Conservation (phyloP, 2,888 invertebrate genomes). For the Amaurobius ferox region DNA sequence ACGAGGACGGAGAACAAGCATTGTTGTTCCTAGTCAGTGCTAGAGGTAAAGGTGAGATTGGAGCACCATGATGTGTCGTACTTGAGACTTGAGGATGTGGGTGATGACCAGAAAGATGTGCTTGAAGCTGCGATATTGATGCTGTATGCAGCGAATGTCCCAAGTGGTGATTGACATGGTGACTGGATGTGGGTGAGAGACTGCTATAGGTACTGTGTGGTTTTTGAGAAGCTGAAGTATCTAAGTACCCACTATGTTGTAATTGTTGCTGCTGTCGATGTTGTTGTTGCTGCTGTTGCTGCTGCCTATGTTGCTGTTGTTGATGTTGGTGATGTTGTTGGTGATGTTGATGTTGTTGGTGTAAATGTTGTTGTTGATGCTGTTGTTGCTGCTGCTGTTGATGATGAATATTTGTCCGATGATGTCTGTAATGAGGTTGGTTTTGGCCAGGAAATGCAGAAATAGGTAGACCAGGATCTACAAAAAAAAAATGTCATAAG, state of each 20-base stretch:
- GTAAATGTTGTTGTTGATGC: conserved; percentile 70
- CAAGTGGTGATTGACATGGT: conserved; percentile 55
- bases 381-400: conserved; percentile 69
- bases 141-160: conserved; percentile 52
- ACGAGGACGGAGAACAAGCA: conserved; percentile 53
- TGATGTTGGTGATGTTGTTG: conserved; percentile 46
- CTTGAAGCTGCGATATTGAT: conserved; percentile 60
- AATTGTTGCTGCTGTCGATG: conserved; percentile 21
- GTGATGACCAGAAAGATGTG: conserved; percentile 67
- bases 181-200: conserved; percentile 49
- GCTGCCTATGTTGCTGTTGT: conserved; percentile 43
- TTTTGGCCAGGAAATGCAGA: conserved; percentile 66
- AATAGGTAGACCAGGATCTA: conserved; percentile 47
- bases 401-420: conserved; percentile 55
- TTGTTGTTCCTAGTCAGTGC: conserved; percentile 61
- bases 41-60: conserved; percentile 38
- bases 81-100: conserved; percentile 53
- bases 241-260: conserved; percentile 43
- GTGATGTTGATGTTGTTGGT: conserved; percentile 43
- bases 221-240: conserved; percentile 53
- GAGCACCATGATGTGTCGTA: conserved; percentile 52
- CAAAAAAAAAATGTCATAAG: neutral
- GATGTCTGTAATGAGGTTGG: conserved; percentile 64
- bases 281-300: conserved; percentile 29
- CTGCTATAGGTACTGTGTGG: conserved; percentile 58